phyloP scores from a whole-genome alignment of 2,113 vertebrate genomes.

The Leptosomus discolor region DNA sequence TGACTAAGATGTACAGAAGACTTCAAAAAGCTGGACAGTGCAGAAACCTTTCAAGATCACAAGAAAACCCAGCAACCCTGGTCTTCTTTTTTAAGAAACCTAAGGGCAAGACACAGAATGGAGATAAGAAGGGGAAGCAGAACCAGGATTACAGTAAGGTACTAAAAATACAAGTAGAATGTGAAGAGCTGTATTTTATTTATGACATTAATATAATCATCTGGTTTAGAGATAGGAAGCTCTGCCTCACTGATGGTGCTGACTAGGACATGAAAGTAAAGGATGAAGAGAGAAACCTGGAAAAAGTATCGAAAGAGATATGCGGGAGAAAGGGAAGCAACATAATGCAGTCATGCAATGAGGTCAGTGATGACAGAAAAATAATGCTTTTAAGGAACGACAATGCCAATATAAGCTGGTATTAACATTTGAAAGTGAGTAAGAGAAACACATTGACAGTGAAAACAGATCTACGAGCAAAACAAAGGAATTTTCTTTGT shows the following conservation, averaged over 20 bases:
- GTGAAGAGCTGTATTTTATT: slow-evolving; percentile 8
- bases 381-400: not conserved
- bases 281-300: not conserved
- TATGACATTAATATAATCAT: not conserved
- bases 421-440: not conserved
- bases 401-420: not conserved
- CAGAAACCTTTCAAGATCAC: not conserved
- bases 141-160: not conserved
- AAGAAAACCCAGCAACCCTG: not conserved
- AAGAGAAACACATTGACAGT: not conserved
- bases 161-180: slow-evolving; percentile 29
- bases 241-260: not conserved
- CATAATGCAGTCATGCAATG: not conserved
- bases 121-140: not conserved
- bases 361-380: not conserved
- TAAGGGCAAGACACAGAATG: not conserved
- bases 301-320: not conserved
- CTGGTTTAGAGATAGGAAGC: not conserved
- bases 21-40: not conserved
- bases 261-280: not conserved
- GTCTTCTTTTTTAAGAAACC: not conserved
- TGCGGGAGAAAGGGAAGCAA: not conserved
- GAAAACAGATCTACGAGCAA: not conserved
- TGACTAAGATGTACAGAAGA: not conserved
- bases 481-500: not conserved